Evolutionary conservation across 2,888 invertebrate species (phyloP), one percentile per base, ranked within the genome.

Genomic region (Hypercompe scribonia): DNA sequence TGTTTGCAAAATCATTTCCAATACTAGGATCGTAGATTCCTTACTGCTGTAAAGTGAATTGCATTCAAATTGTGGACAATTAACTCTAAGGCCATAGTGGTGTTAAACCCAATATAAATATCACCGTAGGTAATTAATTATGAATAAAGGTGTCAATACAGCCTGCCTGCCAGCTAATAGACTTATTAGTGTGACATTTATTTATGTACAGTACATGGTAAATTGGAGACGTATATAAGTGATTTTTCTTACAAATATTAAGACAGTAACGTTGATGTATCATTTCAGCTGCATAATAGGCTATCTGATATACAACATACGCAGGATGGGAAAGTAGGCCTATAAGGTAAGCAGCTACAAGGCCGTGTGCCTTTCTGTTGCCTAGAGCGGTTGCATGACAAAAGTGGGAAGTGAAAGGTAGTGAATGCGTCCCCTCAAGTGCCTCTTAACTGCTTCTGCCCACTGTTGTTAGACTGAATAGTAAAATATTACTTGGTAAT

Each of bases 361-460:
- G 95, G 95, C 93, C 94, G 93, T 90, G 92, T 91, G 94, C 94
- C 93, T 93, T 94, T 93, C 93, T 90, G 93, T 88, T 86, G 92
- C 91, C 90, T 91, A 92, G 90, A 93, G 91, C 92, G 92, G 89
- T 89, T 89, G 89, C 89, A 90, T 91, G 92, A 95, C 94, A 95
- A 95, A 94, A 95, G 93, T 94, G 94, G 95, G 95, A 95, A 95
- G 95, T 95, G 95, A 95, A 95, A 95, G 95, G 95, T 92, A 92
- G 95, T 93, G 95, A 95, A 95, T 94, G 94, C 91, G 94, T 92
- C 91, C 93, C 93, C 90, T 92, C 91, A 89, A 91, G 89, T 86
- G 88, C 83, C 89, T 88, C 88, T 86, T 86, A 85, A 85, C 86
- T 84, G 83, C 86, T 84, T 83, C 82, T 86, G 86, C 85, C 84